phyloP scores from a whole-genome alignment of 2,113 vertebrate genomes.

The Gymnobelideus leadbeateri region DNA sequence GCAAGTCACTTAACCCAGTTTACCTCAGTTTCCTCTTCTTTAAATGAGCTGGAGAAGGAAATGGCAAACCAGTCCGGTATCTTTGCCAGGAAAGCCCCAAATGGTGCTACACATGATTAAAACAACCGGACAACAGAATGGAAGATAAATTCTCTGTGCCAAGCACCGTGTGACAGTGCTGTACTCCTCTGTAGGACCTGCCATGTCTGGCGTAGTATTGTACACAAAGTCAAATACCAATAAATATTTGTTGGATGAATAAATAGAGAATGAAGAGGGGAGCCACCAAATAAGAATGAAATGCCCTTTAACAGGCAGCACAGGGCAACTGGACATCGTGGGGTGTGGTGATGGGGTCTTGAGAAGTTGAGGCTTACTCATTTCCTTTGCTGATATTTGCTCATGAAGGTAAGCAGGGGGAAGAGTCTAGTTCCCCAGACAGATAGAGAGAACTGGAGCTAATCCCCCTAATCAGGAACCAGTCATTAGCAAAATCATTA shows the following conservation, averaged over 20 bases:
- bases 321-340: not conserved
- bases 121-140: not conserved
- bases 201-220: not conserved
- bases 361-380: not conserved
- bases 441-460: constrained; percentile 5
- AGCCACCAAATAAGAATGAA: not conserved
- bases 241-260: not conserved
- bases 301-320: not conserved
- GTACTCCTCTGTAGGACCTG: not conserved
- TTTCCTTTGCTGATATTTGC: constrained; percentile 40
- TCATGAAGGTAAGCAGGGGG: not conserved
- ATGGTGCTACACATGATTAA: not conserved
- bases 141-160: not conserved
- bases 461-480: constrained; percentile 6
- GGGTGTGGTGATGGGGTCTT: not conserved
- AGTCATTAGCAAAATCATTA: not conserved
- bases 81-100: not conserved
- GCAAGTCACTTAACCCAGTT: not conserved
- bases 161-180: not conserved
- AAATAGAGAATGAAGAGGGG: not conserved
- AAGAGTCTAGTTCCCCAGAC: not conserved
- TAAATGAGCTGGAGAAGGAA: not conserved
- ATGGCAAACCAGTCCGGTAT: not conserved
- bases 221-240: not conserved
- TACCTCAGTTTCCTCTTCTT: not conserved